Evolutionary conservation across 2,113 vertebrate species (phyloP).

Genomic region (Solenodon paradoxus): DNA sequence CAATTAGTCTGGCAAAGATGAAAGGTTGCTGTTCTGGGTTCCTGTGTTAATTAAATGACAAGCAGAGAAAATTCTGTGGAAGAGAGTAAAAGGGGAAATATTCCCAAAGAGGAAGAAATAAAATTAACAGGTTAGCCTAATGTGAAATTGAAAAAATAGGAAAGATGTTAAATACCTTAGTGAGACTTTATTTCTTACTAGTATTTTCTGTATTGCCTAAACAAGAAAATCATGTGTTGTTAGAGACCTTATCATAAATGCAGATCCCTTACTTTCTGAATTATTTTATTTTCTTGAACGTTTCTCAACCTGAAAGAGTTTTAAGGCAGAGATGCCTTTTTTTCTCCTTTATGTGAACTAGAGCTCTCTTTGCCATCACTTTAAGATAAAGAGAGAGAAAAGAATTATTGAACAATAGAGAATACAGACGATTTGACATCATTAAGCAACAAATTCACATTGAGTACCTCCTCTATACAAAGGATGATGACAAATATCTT

Average conservation of each 20-base stretch:
- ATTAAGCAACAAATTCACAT: background rate
- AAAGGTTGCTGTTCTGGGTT: background rate
- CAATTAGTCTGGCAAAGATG: background rate
- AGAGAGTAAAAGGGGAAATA: background rate
- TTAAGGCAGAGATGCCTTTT: background rate
- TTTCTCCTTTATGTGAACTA: no score
- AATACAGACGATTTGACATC: background rate
- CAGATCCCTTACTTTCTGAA: background rate
- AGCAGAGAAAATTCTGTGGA: background rate
- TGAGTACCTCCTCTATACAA: background rate
- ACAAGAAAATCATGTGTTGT: background rate
- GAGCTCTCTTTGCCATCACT: background rate
- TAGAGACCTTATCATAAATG: background rate
- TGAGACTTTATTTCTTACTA: background rate
- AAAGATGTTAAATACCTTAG: background rate
- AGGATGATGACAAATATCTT: background rate
- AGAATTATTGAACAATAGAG: background rate
- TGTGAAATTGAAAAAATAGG: background rate
- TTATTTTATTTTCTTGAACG: background rate
- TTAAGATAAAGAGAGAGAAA: background rate
- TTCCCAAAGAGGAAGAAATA: background rate
- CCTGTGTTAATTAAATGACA: background rate
- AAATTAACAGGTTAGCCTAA: background rate
- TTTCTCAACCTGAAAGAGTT: background rate
- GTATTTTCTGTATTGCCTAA: background rate